Percentiles rank a stretch among this genome's conserved stretches.
phyloP scores from a whole-genome alignment of 1,140 invertebrate species.

The Ostrea denselamellosa region DNA sequence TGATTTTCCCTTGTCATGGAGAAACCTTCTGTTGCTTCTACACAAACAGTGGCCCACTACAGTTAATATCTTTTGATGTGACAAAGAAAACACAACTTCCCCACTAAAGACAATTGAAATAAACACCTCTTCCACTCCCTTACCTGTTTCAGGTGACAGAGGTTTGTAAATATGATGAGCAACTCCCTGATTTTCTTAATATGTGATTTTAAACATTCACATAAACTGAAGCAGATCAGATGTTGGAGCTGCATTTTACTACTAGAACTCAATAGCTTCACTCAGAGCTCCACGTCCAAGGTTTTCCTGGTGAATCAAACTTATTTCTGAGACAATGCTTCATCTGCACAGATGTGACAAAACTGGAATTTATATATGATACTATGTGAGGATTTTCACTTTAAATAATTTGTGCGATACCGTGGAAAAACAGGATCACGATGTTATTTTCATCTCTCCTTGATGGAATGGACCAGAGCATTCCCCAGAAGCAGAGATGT shows the following conservation, averaged over 20 bases:
- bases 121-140: not conserved
- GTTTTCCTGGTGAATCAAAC: not conserved
- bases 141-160: not conserved
- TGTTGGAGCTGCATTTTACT: not conserved
- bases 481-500: not conserved
- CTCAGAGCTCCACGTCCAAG: not conserved
- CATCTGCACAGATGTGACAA: not conserved
- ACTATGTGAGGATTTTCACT: not conserved
- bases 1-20: not conserved
- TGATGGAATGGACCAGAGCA: not conserved
- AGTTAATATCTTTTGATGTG: slow-evolving; percentile 29
- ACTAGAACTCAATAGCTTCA: slow-evolving; percentile 29
- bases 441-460: slow-evolving; percentile 18
- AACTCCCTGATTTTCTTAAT: slow-evolving; percentile 19
- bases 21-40: slow-evolving; percentile 4
- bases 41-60: slow-evolving; percentile 5
- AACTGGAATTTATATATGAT: not conserved
- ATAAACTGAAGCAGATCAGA: not conserved
- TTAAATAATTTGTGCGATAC: not conserved
- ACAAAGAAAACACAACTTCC: slow-evolving; percentile 22
- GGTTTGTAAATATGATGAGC: slow-evolving; percentile 21
- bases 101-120: slow-evolving; percentile 13
- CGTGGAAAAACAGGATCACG: not conserved
- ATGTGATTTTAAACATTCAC: slow-evolving; percentile 33
- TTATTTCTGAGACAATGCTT: not conserved